Evolutionary conservation across 2,113 vertebrate species (phyloP).

Genomic region (Cisticola juncidis): DNA sequence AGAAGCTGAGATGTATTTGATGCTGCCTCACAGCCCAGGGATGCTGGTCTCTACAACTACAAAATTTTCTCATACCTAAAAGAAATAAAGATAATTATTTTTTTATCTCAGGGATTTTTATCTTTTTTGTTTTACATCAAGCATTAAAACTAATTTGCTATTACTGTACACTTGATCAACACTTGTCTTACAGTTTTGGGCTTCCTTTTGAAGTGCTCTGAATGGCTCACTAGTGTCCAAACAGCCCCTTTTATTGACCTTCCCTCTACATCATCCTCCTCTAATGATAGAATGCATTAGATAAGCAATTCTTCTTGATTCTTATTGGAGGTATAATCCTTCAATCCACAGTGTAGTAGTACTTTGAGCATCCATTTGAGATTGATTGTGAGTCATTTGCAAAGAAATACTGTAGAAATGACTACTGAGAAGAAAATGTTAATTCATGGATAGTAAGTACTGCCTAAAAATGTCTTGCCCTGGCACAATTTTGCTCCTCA

Average conservation of each 20-base stretch:
- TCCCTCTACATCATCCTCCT: neutral
- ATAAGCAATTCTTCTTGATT: neutral
- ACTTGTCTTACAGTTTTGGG: neutral
- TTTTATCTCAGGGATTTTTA: neutral
- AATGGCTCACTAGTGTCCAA: neutral
- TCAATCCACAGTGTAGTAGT: neutral
- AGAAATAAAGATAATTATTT: neutral
- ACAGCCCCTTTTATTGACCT: neutral
- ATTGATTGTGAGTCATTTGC: neutral
- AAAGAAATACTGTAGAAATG: neutral
- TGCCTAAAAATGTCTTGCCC: neutral
- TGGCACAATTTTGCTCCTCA: neutral
- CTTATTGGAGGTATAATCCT: neutral
- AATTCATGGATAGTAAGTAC: neutral
- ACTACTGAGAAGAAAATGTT: neutral
- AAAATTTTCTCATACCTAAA: neutral
- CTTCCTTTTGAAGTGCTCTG: neutral
- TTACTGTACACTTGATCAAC: neutral
- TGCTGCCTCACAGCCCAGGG: accelerated
- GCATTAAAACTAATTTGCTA: neutral
- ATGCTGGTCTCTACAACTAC: neutral
- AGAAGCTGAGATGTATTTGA: neutral
- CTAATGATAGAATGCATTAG: neutral
- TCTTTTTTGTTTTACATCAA: neutral
- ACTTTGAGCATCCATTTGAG: neutral